These are phyloP conservation scores for Hapalemur alaotrensis DNA, from an alignment of 2,797 vertebrate genomes.

Conservation along the genomic window DNA sequence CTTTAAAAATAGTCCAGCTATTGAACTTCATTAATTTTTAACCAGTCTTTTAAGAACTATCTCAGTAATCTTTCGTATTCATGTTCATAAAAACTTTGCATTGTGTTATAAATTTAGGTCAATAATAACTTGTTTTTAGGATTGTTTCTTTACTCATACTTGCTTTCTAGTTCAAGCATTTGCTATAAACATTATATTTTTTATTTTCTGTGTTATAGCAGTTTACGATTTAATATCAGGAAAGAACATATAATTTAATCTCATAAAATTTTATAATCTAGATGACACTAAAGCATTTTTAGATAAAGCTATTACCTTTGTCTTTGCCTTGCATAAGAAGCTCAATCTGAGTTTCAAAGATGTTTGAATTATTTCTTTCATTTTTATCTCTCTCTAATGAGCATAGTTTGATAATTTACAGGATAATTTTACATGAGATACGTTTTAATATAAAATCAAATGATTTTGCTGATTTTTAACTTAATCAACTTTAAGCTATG, in stretches of 20 bases:
- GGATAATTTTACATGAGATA: neutral
- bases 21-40: slow-evolving; percentile 24
- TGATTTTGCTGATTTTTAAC: neutral
- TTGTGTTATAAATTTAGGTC: slow-evolving; percentile 7
- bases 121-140: slow-evolving; percentile 32
- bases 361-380: neutral
- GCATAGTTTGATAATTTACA: neutral
- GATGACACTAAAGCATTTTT: neutral
- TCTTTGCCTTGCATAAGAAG: slow-evolving; percentile 19
- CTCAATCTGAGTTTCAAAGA: slow-evolving; percentile 12
- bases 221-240: slow-evolving; percentile 19
- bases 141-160: slow-evolving; percentile 83
- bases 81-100: neutral
- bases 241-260: slow-evolving; percentile 40
- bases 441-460: slow-evolving; percentile 39
- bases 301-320: neutral
- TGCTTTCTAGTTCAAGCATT: slow-evolving; percentile 75
- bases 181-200: slow-evolving; percentile 71
- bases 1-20: neutral
- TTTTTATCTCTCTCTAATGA: neutral
- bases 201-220: slow-evolving; percentile 64
- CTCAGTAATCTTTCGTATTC: neutral
- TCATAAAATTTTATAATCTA: slow-evolving; percentile 26
- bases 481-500: neutral
- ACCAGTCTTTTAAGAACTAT: neutral